Percentiles rank a stretch among this genome's conserved stretches.
phyloP scores from a whole-genome alignment of 2,113 vertebrate genomes.

The Plotosus lineatus region DNA sequence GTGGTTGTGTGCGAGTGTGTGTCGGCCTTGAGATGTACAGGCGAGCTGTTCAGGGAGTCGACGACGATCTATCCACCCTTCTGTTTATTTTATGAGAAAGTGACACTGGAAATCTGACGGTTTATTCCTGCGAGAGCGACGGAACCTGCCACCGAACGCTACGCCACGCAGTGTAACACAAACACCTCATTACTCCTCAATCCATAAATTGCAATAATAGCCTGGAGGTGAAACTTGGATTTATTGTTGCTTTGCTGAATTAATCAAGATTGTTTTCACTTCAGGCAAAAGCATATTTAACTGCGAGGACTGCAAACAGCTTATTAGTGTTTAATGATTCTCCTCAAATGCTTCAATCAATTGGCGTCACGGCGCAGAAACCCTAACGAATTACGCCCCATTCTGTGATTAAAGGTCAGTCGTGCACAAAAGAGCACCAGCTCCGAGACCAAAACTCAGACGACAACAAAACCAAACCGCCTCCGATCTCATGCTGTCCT shows the following conservation, averaged over 20 bases:
- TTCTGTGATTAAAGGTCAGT: slow-evolving; percentile 33
- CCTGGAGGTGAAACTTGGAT: slow-evolving; percentile 33
- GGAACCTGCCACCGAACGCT: not conserved
- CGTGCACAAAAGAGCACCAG: not conserved
- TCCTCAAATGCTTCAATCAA: slow-evolving; percentile 35
- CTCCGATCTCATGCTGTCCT: not conserved
- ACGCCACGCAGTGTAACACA: not conserved
- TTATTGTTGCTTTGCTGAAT: slow-evolving; percentile 21
- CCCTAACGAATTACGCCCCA: slow-evolving; percentile 13
- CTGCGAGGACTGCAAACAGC: slow-evolving; percentile 34
- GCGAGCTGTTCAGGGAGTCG: too few relatives aligned
- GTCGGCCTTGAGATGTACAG: too few relatives aligned
- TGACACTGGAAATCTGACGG: not conserved
- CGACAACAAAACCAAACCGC: not conserved
- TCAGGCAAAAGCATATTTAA: slow-evolving; percentile 29
- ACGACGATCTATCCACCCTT: too few relatives aligned
- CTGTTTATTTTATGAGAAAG: too few relatives aligned
- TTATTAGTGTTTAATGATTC: slow-evolving; percentile 43
- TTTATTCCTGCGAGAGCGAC: not conserved
- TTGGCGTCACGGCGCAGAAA: not conserved
- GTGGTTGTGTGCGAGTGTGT: too few relatives aligned
- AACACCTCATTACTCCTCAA: slow-evolving; percentile 22
- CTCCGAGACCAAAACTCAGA: not conserved
- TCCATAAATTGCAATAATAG: slow-evolving; percentile 11
- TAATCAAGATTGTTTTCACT: slow-evolving; percentile 47